A percentile compares a stretch with the other conserved stretches of the same genome.
Evolutionary conservation across 2,888 invertebrate genomes (phyloP).

Genomic region (Lapara coniferarum): DNA sequence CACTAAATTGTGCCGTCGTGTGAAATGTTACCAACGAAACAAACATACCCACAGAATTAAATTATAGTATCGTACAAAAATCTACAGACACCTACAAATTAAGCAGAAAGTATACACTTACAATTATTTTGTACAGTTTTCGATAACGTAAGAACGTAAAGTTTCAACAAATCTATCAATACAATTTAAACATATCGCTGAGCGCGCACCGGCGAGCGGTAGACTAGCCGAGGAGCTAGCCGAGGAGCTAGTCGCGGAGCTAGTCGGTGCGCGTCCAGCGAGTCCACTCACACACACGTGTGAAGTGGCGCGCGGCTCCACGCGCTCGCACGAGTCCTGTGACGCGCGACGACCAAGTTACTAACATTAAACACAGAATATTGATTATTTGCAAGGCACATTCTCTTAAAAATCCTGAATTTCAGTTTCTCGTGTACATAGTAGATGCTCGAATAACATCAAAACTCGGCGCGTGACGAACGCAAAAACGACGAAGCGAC

Average conservation of each 20-base stretch:
- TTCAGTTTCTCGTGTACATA: slow-evolving; percentile 74
- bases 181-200: slow-evolving; percentile 53
- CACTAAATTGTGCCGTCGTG: slow-evolving; percentile 77
- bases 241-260: neutral
- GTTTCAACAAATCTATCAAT: slow-evolving; percentile 58
- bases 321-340: slow-evolving; percentile 42
- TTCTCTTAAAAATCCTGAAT: slow-evolving; percentile 82
- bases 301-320: slow-evolving; percentile 1
- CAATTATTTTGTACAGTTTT: slow-evolving; percentile 75
- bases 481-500: slow-evolving; percentile 60
- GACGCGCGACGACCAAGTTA: slow-evolving; percentile 67
- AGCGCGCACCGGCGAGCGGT: slow-evolving; percentile 19
- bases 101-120: slow-evolving; percentile 64
- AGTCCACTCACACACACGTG: neutral
- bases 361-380: slow-evolving; percentile 83
- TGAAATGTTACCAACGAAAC: slow-evolving; percentile 51
- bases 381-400: slow-evolving; percentile 83
- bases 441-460: slow-evolving; percentile 67
- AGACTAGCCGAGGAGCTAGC: too few species aligned
- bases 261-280: neutral
- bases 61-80: slow-evolving; percentile 40
- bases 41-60: slow-evolving; percentile 46
- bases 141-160: slow-evolving; percentile 64
- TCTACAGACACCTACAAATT: slow-evolving; percentile 68
- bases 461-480: slow-evolving; percentile 60